These are phyloP conservation scores for Erythrocercus mccallii DNA, from an alignment of 2,113 vertebrate species.

Conservation along the genomic window DNA sequence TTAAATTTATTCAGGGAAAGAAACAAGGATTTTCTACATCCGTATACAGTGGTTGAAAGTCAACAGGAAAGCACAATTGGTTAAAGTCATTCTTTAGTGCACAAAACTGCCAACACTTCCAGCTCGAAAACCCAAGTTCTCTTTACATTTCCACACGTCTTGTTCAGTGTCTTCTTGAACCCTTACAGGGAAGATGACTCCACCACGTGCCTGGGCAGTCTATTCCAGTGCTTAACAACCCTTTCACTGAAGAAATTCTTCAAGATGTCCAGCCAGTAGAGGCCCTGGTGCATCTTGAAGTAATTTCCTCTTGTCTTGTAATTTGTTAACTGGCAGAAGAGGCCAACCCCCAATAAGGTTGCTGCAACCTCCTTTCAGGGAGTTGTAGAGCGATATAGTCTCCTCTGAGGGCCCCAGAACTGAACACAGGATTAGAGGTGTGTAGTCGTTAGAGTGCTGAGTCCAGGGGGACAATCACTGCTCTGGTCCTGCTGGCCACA, in stretches of 20 bases:
- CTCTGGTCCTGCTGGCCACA: not conserved
- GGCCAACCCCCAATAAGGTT: fast-evolving
- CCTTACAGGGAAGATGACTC: not conserved
- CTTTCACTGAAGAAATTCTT: not conserved
- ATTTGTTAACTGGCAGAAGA: not conserved
- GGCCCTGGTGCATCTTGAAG: not conserved
- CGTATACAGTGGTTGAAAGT: not conserved
- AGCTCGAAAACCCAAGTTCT: not conserved
- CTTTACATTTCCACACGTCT: not conserved
- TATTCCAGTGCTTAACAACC: not conserved
- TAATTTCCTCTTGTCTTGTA: not conserved
- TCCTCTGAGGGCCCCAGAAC: too few relatives aligned
- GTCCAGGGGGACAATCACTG: fast-evolving
- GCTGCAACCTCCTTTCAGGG: not conserved
- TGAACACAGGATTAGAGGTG: not conserved
- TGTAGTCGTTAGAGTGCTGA: fast-evolving
- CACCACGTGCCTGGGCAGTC: fast-evolving
- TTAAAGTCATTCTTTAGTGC: not conserved
- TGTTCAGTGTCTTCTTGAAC: not conserved
- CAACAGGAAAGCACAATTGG: not conserved
- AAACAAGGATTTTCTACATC: not conserved
- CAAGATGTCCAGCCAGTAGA: not conserved
- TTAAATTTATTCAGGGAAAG: conserved; percentile 34
- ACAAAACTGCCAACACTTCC: not conserved
- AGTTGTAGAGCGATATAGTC: not conserved